Conservation (phyloP, 1,140 invertebrate species). For the Holcopasites calliopsidis region DNA sequence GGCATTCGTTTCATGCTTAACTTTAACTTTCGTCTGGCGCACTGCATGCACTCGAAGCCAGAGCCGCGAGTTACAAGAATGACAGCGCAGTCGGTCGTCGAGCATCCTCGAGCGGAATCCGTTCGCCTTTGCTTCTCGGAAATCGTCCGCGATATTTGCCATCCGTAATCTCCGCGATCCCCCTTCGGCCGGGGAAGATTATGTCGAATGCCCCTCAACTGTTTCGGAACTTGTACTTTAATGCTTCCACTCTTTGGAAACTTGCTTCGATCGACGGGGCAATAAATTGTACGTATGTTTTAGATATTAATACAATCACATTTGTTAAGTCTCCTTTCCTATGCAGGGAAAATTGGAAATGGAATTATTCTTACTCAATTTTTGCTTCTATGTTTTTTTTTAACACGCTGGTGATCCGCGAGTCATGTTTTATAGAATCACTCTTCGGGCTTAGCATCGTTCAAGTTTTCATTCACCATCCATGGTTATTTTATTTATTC, state of each 20-base stretch:
- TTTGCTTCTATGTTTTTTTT: no score
- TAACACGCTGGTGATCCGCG: no score
- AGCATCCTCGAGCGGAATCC: background rate
- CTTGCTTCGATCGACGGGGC: background rate
- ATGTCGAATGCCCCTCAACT: slow-evolving; percentile 8
- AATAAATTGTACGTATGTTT: no score
- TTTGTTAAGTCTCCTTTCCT: background rate
- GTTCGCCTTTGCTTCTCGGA: background rate
- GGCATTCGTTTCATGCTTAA: slow-evolving; percentile 30
- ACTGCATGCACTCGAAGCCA: background rate
- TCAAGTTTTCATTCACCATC: no score
- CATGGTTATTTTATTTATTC: no score
- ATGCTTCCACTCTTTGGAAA: background rate
- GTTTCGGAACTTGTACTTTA: background rate
- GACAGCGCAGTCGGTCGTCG: background rate
- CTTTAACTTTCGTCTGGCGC: background rate
- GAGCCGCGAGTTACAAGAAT: background rate
- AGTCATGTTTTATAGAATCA: no score
- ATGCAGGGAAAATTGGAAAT: background rate
- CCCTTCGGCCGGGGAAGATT: background rate
- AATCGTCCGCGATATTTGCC: slow-evolving; percentile 15
- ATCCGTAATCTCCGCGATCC: background rate
- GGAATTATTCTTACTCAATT: slow-evolving; percentile 11
- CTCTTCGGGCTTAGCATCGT: no score
- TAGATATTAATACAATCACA: background rate